These are phyloP conservation scores for Anabacerthia variegaticeps DNA, from an alignment of 2,797 vertebrate species.

Conservation along the genomic window DNA sequence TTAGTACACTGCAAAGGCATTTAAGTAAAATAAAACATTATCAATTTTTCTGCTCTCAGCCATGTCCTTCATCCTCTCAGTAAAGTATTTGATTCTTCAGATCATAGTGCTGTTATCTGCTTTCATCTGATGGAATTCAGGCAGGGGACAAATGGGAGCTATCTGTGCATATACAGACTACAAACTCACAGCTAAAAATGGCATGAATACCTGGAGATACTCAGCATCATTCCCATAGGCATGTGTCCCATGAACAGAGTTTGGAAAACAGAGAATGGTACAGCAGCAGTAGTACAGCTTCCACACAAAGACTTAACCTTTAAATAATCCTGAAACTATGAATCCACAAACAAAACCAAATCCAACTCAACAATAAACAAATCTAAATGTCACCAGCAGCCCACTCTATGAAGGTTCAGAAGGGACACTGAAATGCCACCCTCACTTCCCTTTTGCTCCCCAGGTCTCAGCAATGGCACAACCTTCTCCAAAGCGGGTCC, in stretches of 20 bases:
- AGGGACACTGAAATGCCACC: not conserved
- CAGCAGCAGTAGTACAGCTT: not conserved
- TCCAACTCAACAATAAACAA: not conserved
- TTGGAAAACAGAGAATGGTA: not conserved
- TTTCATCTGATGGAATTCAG: not conserved
- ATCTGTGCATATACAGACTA: not conserved
- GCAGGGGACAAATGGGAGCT: not conserved
- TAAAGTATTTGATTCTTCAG: not conserved
- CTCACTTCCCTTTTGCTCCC: not conserved
- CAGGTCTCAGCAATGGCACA: not conserved
- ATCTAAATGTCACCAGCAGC: not conserved
- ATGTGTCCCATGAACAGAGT: not conserved
- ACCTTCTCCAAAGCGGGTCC: not conserved
- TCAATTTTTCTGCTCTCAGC: not conserved
- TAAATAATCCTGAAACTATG: not conserved
- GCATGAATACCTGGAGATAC: not conserved
- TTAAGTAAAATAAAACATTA: not conserved
- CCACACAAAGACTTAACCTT: not conserved
- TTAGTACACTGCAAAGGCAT: not conserved
- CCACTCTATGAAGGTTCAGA: not conserved
- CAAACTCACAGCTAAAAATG: not conserved
- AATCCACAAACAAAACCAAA: not conserved
- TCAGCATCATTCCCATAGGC: not conserved
- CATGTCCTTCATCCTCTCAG: not conserved
- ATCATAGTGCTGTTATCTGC: not conserved